Evolutionary conservation across 2,797 vertebrate species (phyloP).

Genomic region (Phoxinus dragarum): DNA sequence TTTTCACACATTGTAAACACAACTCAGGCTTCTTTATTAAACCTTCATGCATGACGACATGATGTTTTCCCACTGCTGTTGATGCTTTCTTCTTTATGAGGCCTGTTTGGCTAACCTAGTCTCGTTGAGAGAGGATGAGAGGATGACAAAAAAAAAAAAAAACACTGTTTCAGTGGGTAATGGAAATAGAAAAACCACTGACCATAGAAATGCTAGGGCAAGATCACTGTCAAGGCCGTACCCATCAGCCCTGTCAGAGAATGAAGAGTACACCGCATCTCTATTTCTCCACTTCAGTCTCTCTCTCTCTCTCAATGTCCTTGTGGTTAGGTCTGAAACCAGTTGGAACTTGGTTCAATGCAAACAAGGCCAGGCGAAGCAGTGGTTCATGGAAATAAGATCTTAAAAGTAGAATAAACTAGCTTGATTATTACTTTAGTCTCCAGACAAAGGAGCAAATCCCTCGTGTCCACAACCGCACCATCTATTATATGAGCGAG

Average conservation of each 20-base stretch:
- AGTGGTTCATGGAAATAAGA: constrained; percentile 42
- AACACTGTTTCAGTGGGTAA: constrained; percentile 3
- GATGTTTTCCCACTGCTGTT: not conserved
- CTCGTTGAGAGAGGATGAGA: not conserved
- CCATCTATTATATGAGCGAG: constrained; percentile 25
- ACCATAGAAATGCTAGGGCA: constrained; percentile 33
- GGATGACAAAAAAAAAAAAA: not conserved
- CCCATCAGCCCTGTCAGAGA: not conserved
- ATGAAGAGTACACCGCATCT: constrained; percentile 3
- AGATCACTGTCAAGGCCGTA: constrained; percentile 16
- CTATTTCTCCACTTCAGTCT: constrained; percentile 21
- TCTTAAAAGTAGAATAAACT: constrained; percentile 30
- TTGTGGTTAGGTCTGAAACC: constrained; percentile 49
- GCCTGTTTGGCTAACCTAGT: constrained; percentile 3
- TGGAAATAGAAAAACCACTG: constrained; percentile 44
- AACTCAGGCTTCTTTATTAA: not conserved
- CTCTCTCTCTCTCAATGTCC: constrained; percentile 16
- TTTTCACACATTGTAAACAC: constrained; percentile 19
- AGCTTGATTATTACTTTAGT: constrained; percentile 22
- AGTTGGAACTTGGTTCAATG: constrained; percentile 54
- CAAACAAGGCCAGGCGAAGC: constrained; percentile 44
- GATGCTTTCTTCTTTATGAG: not conserved
- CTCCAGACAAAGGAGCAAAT: constrained; percentile 26
- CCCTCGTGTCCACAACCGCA: constrained; percentile 28
- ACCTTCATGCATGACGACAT: not conserved